These are phyloP conservation scores for Aphodius granarius DNA, from an alignment of 2,888 invertebrate species.

Conservation along the genomic window DNA sequence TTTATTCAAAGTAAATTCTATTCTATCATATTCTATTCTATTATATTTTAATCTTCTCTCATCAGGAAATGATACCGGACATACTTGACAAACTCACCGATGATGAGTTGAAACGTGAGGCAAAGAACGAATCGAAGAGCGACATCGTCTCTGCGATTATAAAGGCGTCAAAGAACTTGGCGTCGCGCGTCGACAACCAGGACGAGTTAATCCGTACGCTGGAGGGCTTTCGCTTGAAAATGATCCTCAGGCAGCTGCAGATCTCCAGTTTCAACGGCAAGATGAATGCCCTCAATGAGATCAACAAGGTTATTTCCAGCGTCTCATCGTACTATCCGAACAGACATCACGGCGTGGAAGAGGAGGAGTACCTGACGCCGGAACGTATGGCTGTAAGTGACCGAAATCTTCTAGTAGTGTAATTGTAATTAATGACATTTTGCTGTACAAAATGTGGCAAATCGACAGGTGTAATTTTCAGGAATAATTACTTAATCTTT, in stretches of 20 bases:
- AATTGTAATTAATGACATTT: no score
- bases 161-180: slow-evolving; percentile 87
- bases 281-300: slow-evolving; percentile 98
- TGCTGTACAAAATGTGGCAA: no score
- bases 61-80: slow-evolving; percentile 84
- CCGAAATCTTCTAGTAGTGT: background rate
- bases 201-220: slow-evolving; percentile 77
- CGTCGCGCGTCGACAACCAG: slow-evolving; percentile 80
- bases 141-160: slow-evolving; percentile 95
- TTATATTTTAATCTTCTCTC: background rate
- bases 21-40: background rate
- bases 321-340: slow-evolving; percentile 88
- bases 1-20: slow-evolving; percentile 1
- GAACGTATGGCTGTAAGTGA: slow-evolving; percentile 87
- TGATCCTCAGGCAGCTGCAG: slow-evolving; percentile 88
- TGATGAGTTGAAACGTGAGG: slow-evolving; percentile 94
- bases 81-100: slow-evolving; percentile 91
- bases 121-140: slow-evolving; percentile 93
- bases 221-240: slow-evolving; percentile 94
- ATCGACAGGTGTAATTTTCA: no score
- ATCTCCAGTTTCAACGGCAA: slow-evolving; percentile 98
- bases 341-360: slow-evolving; percentile 69
- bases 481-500: no score
- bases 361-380: slow-evolving; percentile 91
- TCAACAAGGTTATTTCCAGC: slow-evolving; percentile 92